Conservation (phyloP, 2,888 invertebrate genomes). For the Brenthis ino region DNA sequence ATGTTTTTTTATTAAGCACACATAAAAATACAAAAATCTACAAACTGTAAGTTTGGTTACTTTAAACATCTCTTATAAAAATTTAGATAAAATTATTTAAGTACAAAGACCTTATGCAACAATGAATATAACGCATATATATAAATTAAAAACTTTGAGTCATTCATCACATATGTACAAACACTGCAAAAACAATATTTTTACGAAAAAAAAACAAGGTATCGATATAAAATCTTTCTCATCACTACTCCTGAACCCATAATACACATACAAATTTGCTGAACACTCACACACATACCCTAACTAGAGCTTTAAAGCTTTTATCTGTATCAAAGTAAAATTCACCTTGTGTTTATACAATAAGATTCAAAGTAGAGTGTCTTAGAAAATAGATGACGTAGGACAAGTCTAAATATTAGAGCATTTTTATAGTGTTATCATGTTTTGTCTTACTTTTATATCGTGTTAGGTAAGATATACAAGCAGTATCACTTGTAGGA, state of each 20-base stretch:
- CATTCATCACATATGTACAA: too few species aligned
- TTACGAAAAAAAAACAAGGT: too few species aligned
- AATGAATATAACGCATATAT: too few species aligned
- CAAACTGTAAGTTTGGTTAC: too few species aligned
- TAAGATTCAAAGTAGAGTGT: slow-evolving; percentile 24
- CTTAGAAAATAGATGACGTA: slow-evolving; percentile 41
- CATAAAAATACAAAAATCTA: too few species aligned
- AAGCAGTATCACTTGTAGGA: too few species aligned
- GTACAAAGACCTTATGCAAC: too few species aligned
- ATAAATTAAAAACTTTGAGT: too few species aligned
- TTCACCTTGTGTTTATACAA: not conserved
- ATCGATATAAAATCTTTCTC: slow-evolving; percentile 31
- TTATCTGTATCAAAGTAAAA: slow-evolving; percentile 8
- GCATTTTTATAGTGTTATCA: slow-evolving; percentile 41
- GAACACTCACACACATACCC: slow-evolving; percentile 40
- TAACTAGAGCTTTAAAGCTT: slow-evolving; percentile 47
- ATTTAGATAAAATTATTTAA: too few species aligned
- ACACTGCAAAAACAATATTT: too few species aligned
- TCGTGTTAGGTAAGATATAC: slow-evolving; percentile 15
- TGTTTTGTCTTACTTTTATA: slow-evolving; percentile 32
- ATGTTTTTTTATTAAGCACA: too few species aligned
- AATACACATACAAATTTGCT: slow-evolving; percentile 42
- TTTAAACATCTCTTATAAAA: too few species aligned
- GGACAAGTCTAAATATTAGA: slow-evolving; percentile 41
- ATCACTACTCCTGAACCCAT: slow-evolving; percentile 44